Percentiles rank a stretch among this genome's conserved stretches.
These are phyloP conservation scores for Leptocoma aspasia DNA, from an alignment of 2,113 vertebrate genomes.

Conservation along the genomic window DNA sequence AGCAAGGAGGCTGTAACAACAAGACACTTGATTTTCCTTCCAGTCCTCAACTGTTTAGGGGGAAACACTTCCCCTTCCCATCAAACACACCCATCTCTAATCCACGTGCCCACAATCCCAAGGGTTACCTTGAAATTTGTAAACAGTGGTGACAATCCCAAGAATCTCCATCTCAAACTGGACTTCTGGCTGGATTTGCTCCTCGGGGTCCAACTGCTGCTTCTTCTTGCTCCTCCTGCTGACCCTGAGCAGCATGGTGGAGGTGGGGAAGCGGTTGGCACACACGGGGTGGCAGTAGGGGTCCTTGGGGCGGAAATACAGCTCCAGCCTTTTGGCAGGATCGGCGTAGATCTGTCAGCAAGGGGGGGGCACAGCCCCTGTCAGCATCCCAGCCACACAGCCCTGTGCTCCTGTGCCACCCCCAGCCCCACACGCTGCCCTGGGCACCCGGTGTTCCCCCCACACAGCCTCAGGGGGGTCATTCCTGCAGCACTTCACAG, in stretches of 20 bases:
- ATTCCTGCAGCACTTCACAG: neutral
- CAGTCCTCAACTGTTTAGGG: neutral
- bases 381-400: accelerated
- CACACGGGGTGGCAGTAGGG: slow-evolving; percentile 91
- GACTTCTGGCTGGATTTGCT: neutral
- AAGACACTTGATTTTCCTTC: neutral
- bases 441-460: neutral
- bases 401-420: neutral
- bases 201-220: neutral
- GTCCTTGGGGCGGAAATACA: slow-evolving; percentile 90
- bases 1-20: neutral
- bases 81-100: neutral
- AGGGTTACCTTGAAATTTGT: slow-evolving; percentile 92
- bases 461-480: neutral
- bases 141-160: slow-evolving; percentile 86
- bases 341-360: slow-evolving; percentile 81
- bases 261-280: slow-evolving; percentile 89
- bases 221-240: slow-evolving; percentile 68
- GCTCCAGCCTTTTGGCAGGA: slow-evolving; percentile 85
- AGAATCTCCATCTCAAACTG: slow-evolving; percentile 82
- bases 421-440: neutral
- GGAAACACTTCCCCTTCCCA: neutral
- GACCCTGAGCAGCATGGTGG: slow-evolving; percentile 86
- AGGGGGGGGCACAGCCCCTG: neutral
- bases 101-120: accelerated